Evolutionary conservation across 2,797 vertebrate species (phyloP).

Genomic region (Ctenosaura bakeri): DNA sequence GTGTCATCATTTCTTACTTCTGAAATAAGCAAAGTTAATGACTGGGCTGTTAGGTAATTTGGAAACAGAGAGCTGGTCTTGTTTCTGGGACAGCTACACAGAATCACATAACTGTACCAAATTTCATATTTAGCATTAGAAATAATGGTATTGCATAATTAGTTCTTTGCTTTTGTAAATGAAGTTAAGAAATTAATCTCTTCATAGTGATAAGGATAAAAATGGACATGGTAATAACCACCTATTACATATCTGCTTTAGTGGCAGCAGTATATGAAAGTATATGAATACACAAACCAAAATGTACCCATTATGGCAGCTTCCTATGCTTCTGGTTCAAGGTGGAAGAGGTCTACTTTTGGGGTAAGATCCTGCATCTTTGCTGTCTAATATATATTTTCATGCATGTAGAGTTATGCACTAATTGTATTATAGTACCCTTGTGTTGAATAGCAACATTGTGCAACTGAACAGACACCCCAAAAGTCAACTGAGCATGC

Average conservation of each 20-base stretch:
- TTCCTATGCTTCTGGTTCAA: not conserved
- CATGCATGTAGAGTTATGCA: too few relatives aligned
- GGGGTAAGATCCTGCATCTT: too few relatives aligned
- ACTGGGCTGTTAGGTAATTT: not conserved
- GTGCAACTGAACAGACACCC: too few relatives aligned
- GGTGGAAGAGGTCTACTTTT: too few relatives aligned
- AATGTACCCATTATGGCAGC: not conserved
- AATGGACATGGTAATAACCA: not conserved
- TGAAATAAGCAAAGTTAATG: not conserved
- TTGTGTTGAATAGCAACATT: too few relatives aligned
- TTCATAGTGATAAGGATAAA: not conserved
- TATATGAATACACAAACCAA: not conserved
- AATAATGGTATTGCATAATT: not conserved
- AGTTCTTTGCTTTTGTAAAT: not conserved
- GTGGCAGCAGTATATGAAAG: not conserved
- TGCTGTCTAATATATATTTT: too few relatives aligned
- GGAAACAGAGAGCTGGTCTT: not conserved
- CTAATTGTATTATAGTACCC: too few relatives aligned
- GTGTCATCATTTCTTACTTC: not conserved
- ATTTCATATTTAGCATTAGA: not conserved
- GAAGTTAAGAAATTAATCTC: not conserved
- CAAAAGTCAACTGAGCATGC: too few relatives aligned
- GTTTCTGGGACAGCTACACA: not conserved
- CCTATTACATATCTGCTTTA: not conserved
- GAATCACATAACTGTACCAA: not conserved